phyloP scores from a whole-genome alignment of 2,113 vertebrate genomes.

The Actenoides hombroni region DNA sequence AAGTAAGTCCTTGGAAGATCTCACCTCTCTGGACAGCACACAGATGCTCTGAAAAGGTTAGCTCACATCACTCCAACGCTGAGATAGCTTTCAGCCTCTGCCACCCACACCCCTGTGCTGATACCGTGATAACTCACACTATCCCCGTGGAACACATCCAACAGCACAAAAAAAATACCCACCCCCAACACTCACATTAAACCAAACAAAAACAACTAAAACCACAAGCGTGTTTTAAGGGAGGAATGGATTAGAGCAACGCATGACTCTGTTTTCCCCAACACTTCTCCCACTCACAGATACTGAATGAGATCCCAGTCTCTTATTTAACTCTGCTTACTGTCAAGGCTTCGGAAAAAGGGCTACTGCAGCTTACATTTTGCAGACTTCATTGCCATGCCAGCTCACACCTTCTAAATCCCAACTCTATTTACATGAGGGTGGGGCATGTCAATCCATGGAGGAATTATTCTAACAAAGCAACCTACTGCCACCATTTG shows the following conservation, averaged over 20 bases:
- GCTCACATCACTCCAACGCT: not conserved
- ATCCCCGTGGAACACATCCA: not conserved
- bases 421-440: not conserved
- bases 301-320: constrained; percentile 40
- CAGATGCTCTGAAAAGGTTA: not conserved
- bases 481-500: constrained; percentile 54
- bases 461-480: not conserved
- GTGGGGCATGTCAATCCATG: not conserved
- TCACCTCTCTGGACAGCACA: not conserved
- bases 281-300: constrained; percentile 24
- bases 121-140: not conserved
- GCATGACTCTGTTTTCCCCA: constrained; percentile 6
- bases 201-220: not conserved
- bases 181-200: not conserved
- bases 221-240: not conserved
- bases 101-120: not conserved
- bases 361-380: not conserved
- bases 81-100: not conserved
- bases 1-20: not conserved
- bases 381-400: constrained; percentile 28
- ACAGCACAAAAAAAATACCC: not conserved
- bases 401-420: constrained; percentile 51
- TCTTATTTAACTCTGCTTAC: constrained; percentile 35
- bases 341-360: constrained; percentile 37
- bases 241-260: not conserved